Percentiles rank a stretch among this genome's conserved stretches.
Conservation (phyloP, 2,113 vertebrate genomes). For the Myotis davidii region DNA sequence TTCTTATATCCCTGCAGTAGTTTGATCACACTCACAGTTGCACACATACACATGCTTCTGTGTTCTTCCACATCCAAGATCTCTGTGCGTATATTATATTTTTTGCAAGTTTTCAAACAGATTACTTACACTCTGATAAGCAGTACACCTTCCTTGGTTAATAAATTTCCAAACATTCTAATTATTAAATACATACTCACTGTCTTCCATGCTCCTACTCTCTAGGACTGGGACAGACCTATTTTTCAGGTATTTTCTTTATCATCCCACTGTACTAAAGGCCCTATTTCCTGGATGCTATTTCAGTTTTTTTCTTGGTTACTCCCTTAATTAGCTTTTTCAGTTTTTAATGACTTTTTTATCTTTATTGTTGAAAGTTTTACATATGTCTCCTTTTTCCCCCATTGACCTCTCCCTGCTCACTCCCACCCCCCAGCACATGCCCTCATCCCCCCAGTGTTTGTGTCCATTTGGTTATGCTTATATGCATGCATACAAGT, state of each 20-base stretch:
- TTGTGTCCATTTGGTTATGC: no score
- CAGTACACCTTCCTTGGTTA: neutral
- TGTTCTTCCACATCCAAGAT: neutral
- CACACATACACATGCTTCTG: neutral
- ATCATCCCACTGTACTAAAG: neutral
- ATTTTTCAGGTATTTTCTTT: neutral
- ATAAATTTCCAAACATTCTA: neutral
- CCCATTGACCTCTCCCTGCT: no score
- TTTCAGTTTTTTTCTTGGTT: neutral
- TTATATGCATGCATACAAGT: no score
- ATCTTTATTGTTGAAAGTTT: no score
- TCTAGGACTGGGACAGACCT: neutral
- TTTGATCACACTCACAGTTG: neutral
- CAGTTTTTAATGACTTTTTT: neutral
- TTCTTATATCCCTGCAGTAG: neutral
- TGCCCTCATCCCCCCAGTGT: no score
- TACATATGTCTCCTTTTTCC: no score
- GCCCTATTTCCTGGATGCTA: neutral
- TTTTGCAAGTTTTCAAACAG: neutral
- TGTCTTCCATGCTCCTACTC: neutral
- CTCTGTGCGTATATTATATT: neutral
- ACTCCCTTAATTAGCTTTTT: neutral
- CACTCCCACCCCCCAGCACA: no score
- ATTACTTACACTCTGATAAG: neutral
- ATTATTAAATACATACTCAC: neutral